These are phyloP conservation scores for Isoperla grammatica DNA, from an alignment of 2,888 invertebrate species.

Conservation along the genomic window DNA sequence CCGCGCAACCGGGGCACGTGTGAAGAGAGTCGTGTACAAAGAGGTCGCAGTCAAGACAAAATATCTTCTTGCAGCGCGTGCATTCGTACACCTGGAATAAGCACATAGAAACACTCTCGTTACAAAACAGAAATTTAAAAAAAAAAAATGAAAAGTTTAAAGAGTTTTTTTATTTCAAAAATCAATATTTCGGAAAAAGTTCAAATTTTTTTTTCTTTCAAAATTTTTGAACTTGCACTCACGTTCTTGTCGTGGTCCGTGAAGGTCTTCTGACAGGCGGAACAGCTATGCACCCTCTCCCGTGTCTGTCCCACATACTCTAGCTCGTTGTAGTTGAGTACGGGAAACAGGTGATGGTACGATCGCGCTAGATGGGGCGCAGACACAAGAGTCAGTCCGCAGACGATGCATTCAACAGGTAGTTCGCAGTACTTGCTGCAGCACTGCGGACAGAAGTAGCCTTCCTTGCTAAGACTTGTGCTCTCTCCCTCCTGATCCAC, in stretches of 20 bases:
- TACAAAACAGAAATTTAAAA: not conserved
- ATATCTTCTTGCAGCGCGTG: conserved; percentile 67
- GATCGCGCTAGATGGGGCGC: conserved; percentile 97
- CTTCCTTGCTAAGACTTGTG: conserved; percentile 65
- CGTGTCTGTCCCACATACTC: conserved; percentile 24
- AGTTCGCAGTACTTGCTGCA: conserved; percentile 96
- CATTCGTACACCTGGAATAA: conserved; percentile 71
- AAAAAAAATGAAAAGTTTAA: no score
- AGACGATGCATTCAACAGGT: conserved; percentile 94
- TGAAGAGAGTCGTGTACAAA: conserved; percentile 91
- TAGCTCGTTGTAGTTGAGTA: conserved; percentile 76
- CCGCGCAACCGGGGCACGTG: conserved; percentile 95
- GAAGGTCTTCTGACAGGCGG: conserved; percentile 68
- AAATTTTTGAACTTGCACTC: no score
- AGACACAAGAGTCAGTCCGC: conserved; percentile 92
- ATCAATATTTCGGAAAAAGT: no score
- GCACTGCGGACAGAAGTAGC: conserved; percentile 92
- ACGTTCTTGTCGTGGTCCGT: conserved; percentile 67
- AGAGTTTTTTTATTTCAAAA: no score
- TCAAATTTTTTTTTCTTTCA: no score
- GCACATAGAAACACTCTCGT: no score
- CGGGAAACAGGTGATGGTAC: conserved; percentile 95
- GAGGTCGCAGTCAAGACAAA: conserved; percentile 94
- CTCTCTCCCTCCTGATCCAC: conserved; percentile 62
- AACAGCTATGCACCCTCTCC: conserved; percentile 58